phyloP scores from a whole-genome alignment of 2,113 vertebrate genomes.

The Callopanchax toddi region DNA sequence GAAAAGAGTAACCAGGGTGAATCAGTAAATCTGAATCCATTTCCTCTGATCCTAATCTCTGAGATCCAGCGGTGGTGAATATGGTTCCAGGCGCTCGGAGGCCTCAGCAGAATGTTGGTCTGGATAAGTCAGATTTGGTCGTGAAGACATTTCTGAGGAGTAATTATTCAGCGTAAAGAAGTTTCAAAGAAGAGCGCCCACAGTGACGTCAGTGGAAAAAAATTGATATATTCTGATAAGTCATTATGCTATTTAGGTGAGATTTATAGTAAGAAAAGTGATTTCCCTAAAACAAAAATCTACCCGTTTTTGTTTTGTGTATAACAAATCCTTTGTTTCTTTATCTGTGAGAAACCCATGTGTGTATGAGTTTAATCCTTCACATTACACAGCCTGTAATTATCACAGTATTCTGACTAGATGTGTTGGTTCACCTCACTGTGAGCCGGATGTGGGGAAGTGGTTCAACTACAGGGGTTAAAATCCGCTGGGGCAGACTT shows the following conservation, averaged over 20 bases:
- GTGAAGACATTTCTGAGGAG: neutral
- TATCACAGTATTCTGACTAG: conserved; percentile 39
- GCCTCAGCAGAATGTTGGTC: neutral
- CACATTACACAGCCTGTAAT: conserved; percentile 19
- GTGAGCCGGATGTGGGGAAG: conserved; percentile 53
- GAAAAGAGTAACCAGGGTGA: no score
- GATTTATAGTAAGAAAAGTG: no score
- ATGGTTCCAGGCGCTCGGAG: neutral
- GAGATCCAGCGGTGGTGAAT: neutral
- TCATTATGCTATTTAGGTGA: neutral
- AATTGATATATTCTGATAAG: no score
- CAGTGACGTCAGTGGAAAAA: neutral
- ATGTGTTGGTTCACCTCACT: conserved; percentile 38
- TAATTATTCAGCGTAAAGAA: neutral
- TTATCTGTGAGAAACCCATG: no score
- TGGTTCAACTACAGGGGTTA: conserved; percentile 51
- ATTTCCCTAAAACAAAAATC: no score
- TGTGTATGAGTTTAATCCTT: no score
- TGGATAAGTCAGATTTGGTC: no score
- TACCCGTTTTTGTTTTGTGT: no score
- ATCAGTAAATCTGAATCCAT: neutral
- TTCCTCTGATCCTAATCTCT: neutral
- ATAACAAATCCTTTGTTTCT: no score
- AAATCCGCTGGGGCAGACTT: conserved; percentile 64
- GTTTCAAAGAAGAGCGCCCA: neutral